phyloP scores from a whole-genome alignment of 2,888 invertebrate species.

The Himalopsyche anomala region DNA sequence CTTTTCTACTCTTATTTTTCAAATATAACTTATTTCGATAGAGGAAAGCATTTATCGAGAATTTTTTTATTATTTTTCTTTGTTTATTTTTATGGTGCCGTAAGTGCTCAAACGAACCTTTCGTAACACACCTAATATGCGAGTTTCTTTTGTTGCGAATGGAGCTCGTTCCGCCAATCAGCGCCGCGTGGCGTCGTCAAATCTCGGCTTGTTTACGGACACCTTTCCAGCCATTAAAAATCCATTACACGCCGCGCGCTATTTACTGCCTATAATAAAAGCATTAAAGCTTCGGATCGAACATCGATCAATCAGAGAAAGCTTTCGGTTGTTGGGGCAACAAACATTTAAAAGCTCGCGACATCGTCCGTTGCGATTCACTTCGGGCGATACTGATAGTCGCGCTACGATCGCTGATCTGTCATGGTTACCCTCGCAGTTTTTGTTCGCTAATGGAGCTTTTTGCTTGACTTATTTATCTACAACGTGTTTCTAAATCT shows the following conservation, averaged over 20 bases:
- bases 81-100: too few species aligned
- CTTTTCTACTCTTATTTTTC: too few species aligned
- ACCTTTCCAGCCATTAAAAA: conserved; percentile 57
- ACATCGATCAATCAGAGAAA: conserved; percentile 57
- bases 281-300: conserved; percentile 57
- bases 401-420: conserved; percentile 45
- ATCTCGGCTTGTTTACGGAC: conserved; percentile 43
- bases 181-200: conserved; percentile 30
- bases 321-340: background rate
- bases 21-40: too few species aligned
- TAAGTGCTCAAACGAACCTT: too few species aligned
- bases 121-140: conserved; percentile 3
- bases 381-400: conserved; percentile 38
- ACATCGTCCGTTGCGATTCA: conserved; percentile 7
- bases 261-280: conserved; percentile 54
- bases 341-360: background rate
- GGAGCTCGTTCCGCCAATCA: background rate
- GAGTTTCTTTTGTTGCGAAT: conserved; percentile 27
- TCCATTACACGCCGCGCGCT: conserved; percentile 57
- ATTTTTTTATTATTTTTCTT: too few species aligned
- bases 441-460: conserved; percentile 51
- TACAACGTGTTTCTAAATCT: background rate
- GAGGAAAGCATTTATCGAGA: too few species aligned
- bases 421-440: conserved; percentile 47
- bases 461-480: conserved; percentile 44